These are phyloP conservation scores for Climacteris rufus DNA, from an alignment of 2,113 vertebrate genomes.

Conservation along the genomic window DNA sequence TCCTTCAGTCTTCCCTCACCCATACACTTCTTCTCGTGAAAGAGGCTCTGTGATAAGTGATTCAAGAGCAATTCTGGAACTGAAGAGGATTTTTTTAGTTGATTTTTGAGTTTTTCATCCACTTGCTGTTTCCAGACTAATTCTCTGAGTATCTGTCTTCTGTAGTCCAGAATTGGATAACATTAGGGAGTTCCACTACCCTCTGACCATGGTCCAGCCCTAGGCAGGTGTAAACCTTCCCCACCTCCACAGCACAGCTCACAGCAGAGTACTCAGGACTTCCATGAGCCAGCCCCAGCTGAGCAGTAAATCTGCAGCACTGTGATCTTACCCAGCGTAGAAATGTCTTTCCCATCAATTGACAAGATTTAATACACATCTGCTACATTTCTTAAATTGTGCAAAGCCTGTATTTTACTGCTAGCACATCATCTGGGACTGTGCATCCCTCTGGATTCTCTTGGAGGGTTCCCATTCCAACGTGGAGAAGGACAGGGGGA, in stretches of 20 bases:
- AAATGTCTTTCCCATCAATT: not conserved
- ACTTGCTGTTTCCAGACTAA: not conserved
- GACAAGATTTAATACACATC: not conserved
- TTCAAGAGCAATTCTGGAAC: not conserved
- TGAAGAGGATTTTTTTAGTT: not conserved
- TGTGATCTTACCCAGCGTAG: not conserved
- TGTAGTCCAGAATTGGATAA: not conserved
- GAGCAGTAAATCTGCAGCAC: slow-evolving; percentile 8
- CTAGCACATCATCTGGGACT: not conserved
- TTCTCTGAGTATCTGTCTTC: not conserved
- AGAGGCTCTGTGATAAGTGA: not conserved
- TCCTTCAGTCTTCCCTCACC: not conserved
- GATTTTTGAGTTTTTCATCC: not conserved
- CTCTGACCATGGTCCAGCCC: not conserved
- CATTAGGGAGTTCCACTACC: not conserved
- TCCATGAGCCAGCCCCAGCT: not conserved
- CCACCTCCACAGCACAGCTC: not conserved
- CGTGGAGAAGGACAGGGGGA: not conserved
- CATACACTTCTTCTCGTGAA: not conserved
- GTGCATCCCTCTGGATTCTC: not conserved
- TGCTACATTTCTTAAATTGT: not conserved
- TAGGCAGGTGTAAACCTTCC: not conserved
- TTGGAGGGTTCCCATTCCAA: not conserved
- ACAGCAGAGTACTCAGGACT: not conserved
- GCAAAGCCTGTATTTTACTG: not conserved